A percentile compares a stretch with the other conserved stretches of the same genome.
These are phyloP conservation scores for Falco columbarius DNA, from an alignment of 2,797 vertebrate genomes.

Conservation along the genomic window DNA sequence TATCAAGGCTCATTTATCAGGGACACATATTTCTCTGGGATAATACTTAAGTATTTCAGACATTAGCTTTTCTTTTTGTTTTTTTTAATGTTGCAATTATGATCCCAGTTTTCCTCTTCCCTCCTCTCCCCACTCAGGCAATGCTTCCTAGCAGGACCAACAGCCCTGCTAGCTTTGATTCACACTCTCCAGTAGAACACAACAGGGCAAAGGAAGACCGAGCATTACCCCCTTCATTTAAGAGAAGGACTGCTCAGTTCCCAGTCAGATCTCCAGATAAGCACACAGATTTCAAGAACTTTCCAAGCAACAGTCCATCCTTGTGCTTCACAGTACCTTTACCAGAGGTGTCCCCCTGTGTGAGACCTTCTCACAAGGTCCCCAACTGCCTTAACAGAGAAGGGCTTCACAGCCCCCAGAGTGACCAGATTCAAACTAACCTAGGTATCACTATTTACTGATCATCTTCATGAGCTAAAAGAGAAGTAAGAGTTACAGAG, in stretches of 20 bases:
- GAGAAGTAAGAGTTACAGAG: background rate
- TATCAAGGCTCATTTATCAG: background rate
- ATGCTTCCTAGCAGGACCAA: rapidly evolving
- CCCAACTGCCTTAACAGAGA: background rate
- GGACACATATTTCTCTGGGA: background rate
- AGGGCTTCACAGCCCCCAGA: background rate
- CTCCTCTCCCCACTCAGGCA: background rate
- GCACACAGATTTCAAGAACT: background rate
- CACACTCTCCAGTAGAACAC: background rate
- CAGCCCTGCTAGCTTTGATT: background rate
- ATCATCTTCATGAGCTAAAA: background rate
- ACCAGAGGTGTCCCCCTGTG: background rate
- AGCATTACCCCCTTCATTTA: background rate
- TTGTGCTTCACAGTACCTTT: background rate
- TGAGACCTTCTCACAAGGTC: background rate
- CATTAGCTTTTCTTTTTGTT: rapidly evolving
- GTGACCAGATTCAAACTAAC: background rate
- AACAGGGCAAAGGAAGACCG: background rate
- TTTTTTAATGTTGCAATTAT: background rate
- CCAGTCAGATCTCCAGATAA: background rate
- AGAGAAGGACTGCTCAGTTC: background rate
- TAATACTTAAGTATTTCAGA: background rate
- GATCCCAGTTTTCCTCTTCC: background rate
- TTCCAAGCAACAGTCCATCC: background rate
- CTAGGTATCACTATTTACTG: background rate